phyloP scores from a whole-genome alignment of 2,113 vertebrate species.

The Rhabdomys dilectus region DNA sequence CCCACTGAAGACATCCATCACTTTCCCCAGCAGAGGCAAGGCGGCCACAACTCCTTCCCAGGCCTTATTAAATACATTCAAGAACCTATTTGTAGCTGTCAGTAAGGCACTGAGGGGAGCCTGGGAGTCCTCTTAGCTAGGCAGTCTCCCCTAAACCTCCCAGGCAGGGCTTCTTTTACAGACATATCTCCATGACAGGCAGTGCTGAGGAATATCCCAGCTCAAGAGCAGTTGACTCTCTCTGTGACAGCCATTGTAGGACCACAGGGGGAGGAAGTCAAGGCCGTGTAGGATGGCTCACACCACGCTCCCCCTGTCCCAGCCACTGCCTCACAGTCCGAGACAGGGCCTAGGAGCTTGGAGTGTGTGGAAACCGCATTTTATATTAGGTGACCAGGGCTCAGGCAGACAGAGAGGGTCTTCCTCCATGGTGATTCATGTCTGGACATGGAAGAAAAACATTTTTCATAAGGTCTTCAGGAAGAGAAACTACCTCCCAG shows the following conservation, averaged over 20 bases:
- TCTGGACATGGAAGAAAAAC: neutral
- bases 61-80: constrained; percentile 76
- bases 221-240: accelerated
- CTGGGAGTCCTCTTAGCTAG: neutral
- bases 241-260: neutral
- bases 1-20: constrained; percentile 71
- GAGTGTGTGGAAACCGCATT: accelerated
- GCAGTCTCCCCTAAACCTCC: neutral
- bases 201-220: neutral
- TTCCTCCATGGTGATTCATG: accelerated
- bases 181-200: neutral
- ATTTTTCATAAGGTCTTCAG: neutral
- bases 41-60: constrained; percentile 35
- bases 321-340: neutral
- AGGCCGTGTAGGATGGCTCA: neutral
- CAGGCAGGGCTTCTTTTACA: neutral
- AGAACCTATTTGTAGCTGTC: constrained; percentile 77
- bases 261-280: no score
- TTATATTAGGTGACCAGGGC: accelerated
- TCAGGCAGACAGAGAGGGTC: neutral
- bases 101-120: neutral
- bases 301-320: neutral
- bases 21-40: constrained; percentile 52
- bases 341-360: accelerated
- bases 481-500: neutral